phyloP scores from a whole-genome alignment of 2,113 vertebrate species.

The Tragelaphus buxtoni region DNA sequence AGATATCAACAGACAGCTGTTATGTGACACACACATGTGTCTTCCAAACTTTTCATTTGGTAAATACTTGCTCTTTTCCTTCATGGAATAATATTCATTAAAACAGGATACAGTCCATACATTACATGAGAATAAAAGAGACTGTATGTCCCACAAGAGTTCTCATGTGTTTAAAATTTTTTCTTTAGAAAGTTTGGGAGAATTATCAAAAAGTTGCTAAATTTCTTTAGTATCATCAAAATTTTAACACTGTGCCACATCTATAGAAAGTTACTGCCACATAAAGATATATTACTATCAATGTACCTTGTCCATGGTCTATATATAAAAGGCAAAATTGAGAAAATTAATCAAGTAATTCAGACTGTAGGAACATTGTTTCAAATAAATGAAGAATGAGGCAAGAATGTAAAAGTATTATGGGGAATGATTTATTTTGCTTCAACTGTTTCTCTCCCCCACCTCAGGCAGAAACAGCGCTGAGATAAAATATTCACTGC shows the following conservation, averaged over 20 bases:
- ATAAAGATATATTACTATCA: neutral
- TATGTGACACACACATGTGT: neutral
- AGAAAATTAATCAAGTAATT: neutral
- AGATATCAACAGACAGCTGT: neutral
- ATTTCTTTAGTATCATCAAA: neutral
- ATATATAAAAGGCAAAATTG: neutral
- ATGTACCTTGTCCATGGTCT: neutral
- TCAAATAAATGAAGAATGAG: neutral
- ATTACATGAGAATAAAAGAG: neutral
- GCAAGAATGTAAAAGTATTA: neutral
- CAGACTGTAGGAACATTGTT: neutral
- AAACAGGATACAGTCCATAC: neutral
- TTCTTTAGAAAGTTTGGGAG: neutral
- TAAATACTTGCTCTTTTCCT: neutral
- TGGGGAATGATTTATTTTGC: neutral
- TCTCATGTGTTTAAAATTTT: neutral
- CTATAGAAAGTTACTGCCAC: neutral
- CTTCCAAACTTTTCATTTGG: neutral
- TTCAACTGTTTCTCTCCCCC: fast-evolving
- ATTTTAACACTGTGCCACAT: neutral
- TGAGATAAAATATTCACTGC: neutral
- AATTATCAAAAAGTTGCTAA: neutral
- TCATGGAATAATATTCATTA: neutral
- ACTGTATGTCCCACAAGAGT: neutral
- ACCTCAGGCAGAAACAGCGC: neutral